Percentiles rank a stretch among this genome's conserved stretches.
Evolutionary conservation across 2,797 vertebrate genomes (phyloP).

Genomic region (Poecile montanus): DNA sequence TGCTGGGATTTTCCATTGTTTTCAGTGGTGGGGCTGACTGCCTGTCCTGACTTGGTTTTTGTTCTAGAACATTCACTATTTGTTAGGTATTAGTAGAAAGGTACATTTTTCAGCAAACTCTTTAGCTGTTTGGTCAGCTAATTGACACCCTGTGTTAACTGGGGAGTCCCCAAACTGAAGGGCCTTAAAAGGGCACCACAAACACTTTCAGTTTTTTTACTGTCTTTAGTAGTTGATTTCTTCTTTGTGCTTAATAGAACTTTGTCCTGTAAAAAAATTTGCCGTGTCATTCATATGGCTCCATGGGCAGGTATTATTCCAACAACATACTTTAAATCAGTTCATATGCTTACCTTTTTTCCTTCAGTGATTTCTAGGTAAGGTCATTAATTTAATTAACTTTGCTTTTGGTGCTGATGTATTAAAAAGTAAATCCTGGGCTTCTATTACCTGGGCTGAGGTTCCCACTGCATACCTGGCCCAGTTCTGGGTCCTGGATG

Average conservation of each 20-base stretch:
- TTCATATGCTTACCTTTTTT: not conserved
- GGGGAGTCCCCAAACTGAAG: not conserved
- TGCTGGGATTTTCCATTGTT: not conserved
- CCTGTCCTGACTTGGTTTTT: not conserved
- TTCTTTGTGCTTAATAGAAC: not conserved
- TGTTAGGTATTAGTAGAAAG: not conserved
- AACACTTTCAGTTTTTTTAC: not conserved
- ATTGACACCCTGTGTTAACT: not conserved
- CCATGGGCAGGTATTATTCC: not conserved
- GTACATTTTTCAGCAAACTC: not conserved
- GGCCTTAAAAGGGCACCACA: not conserved
- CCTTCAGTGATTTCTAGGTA: not conserved
- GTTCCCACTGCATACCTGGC: not conserved
- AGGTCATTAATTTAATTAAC: not conserved
- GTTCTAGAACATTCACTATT: not conserved
- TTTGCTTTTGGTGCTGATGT: not conserved
- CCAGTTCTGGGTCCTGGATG: not conserved
- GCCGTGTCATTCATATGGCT: not conserved
- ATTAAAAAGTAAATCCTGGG: not conserved
- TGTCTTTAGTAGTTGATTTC: not conserved
- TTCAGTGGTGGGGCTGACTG: not conserved
- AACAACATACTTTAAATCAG: not conserved
- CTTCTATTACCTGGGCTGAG: not conserved
- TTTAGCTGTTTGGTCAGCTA: not conserved
- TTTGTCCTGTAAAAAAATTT: not conserved